Percentiles rank a stretch among this genome's conserved stretches.
Evolutionary conservation across 37 sponge, comb jelly and placozoan genomes (phyloP).

Genomic region (Dysidea cf. avara): DNA sequence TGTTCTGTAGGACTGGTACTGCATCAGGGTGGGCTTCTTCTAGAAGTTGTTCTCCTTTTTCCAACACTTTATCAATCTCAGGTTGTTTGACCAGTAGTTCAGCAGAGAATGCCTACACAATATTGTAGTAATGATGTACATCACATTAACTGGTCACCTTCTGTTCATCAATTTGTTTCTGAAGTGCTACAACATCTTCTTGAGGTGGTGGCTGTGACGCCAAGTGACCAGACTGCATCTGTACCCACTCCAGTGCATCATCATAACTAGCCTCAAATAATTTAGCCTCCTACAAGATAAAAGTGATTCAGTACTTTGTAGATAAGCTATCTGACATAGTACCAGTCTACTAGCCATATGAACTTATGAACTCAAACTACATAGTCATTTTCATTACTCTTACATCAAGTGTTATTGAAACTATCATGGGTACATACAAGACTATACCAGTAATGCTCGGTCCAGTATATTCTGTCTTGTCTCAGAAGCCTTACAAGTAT

Average conservation of each 20-base stretch:
- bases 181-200: slow-evolving; percentile 55
- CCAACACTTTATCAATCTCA: slow-evolving; percentile 52
- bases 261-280: slow-evolving; percentile 47
- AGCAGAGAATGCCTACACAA: slow-evolving; percentile 52
- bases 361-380: too few relatives aligned
- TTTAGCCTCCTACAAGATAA: slow-evolving; percentile 29
- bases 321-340: too few relatives aligned
- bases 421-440: background rate
- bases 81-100: slow-evolving; percentile 55
- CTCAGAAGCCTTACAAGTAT: slow-evolving; percentile 28
- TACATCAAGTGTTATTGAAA: too few relatives aligned
- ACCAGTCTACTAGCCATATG: too few relatives aligned
- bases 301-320: background rate
- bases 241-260: slow-evolving; percentile 60
- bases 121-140: too few relatives aligned
- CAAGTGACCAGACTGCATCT: slow-evolving; percentile 44
- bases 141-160: too few relatives aligned
- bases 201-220: slow-evolving; percentile 40
- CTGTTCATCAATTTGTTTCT: too few relatives aligned
- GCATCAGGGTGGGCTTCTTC: slow-evolving; percentile 76
- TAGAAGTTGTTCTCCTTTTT: slow-evolving; percentile 54
- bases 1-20: too few relatives aligned
- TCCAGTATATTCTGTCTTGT: slow-evolving; percentile 60
- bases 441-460: slow-evolving; percentile 44
- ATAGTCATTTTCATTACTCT: too few relatives aligned